These are phyloP conservation scores for Sphecodes monilicornis DNA, from an alignment of 2,888 invertebrate species.

Conservation along the genomic window DNA sequence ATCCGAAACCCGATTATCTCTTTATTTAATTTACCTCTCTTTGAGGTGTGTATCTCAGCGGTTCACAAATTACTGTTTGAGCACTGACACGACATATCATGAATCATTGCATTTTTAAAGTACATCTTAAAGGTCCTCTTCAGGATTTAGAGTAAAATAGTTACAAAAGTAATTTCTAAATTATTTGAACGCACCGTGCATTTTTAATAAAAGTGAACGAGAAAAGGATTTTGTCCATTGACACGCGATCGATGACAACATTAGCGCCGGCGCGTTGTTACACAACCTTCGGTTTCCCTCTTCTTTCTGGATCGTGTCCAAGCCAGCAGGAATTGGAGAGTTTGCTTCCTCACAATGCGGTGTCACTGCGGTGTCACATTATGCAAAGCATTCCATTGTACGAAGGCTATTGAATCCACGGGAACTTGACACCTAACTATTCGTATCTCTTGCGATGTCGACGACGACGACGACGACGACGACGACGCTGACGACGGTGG, in stretches of 20 bases:
- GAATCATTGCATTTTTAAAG: too few relatives aligned
- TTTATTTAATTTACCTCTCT: too few relatives aligned
- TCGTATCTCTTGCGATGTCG: slow-evolving; percentile 68
- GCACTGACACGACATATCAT: too few relatives aligned
- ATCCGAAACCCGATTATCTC: too few relatives aligned
- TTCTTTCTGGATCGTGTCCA: slow-evolving; percentile 77
- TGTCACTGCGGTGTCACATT: slow-evolving; percentile 74
- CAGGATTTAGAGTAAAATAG: too few relatives aligned
- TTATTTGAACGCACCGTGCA: neutral
- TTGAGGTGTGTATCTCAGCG: too few relatives aligned
- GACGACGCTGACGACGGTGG: slow-evolving; percentile 30
- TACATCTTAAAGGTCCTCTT: too few relatives aligned
- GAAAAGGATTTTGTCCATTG: slow-evolving; percentile 27
- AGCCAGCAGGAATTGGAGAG: slow-evolving; percentile 78
- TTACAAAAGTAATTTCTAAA: neutral
- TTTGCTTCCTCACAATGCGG: slow-evolving; percentile 74
- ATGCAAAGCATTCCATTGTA: slow-evolving; percentile 80
- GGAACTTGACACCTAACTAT: slow-evolving; percentile 78
- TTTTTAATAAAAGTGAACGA: neutral
- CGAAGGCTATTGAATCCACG: slow-evolving; percentile 75
- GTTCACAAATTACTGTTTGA: too few relatives aligned
- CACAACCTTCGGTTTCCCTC: slow-evolving; percentile 6
- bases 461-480: slow-evolving; percentile 42
- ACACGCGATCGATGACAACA: slow-evolving; percentile 20
- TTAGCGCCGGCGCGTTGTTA: slow-evolving; percentile 22